Conservation (phyloP, 2,797 vertebrate species). For the Leucoraja ocellata region DNA sequence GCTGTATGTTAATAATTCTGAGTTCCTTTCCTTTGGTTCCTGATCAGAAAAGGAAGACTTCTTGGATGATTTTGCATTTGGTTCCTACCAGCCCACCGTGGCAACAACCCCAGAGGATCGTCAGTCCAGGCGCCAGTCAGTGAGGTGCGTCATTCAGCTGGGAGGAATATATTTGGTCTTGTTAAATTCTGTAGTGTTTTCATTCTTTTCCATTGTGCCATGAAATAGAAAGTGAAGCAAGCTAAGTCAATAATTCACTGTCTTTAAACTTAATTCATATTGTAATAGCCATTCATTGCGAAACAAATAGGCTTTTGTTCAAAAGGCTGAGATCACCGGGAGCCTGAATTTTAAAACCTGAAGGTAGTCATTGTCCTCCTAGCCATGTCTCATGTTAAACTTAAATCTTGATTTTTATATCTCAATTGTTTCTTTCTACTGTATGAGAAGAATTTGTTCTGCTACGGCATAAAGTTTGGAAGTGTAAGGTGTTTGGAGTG, state of each 20-base stretch:
- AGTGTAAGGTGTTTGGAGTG: no score
- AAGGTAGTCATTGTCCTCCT: neutral
- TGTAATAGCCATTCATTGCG: neutral
- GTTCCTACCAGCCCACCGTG: conserved; percentile 74
- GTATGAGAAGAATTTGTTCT: no score
- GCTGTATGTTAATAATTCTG: neutral
- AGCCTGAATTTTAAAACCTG: neutral
- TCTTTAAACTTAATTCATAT: neutral
- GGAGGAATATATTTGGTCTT: neutral
- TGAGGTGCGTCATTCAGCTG: conserved; percentile 58
- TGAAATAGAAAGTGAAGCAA: neutral
- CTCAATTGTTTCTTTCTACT: neutral
- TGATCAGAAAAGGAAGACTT: conserved; percentile 29
- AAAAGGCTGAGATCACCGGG: neutral
- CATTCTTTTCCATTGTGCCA: neutral
- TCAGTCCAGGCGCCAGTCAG: conserved; percentile 63
- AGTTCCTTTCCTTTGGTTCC: neutral
- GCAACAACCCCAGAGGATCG: conserved; percentile 59
- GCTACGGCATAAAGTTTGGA: no score
- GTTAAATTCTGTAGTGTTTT: neutral
- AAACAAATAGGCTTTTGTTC: neutral
- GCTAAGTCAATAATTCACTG: neutral
- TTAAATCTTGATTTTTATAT: neutral
- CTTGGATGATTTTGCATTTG: conserved; percentile 66
- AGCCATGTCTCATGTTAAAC: neutral